These are phyloP conservation scores for Micropterix aruncella DNA, from an alignment of 2,888 invertebrate genomes.

Conservation along the genomic window DNA sequence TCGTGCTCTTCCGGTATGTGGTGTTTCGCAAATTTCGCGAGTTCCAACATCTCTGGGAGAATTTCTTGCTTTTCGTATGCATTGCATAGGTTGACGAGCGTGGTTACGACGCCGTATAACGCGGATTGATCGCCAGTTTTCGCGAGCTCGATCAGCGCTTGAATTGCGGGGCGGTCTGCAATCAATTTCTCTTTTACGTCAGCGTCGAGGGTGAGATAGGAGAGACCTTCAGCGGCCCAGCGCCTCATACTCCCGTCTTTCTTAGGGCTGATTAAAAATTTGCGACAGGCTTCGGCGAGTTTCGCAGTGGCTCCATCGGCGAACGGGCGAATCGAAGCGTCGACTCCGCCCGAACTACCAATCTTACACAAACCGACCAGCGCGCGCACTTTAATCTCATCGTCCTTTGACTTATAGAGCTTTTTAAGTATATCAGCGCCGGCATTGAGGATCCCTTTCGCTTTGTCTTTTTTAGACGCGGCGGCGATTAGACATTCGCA, in stretches of 20 bases:
- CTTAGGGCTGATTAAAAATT: conserved; percentile 75
- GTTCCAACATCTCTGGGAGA: conserved; percentile 90
- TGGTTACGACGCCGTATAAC: conserved; percentile 83
- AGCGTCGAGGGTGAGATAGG: conserved; percentile 92
- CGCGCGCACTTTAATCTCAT: conserved; percentile 78
- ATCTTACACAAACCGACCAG: conserved; percentile 91
- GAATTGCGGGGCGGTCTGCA: conserved; percentile 69
- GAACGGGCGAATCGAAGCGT: conserved; percentile 88
- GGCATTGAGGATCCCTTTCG: conserved; percentile 73
- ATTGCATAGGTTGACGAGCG: conserved; percentile 92
- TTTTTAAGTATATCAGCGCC: conserved; percentile 90
- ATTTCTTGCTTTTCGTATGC: conserved; percentile 96
- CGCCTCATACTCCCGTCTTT: conserved; percentile 82
- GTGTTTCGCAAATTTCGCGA: conserved; percentile 98
- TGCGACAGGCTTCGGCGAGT: conserved; percentile 85
- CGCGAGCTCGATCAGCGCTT: conserved; percentile 79
- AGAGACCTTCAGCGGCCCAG: conserved; percentile 95
- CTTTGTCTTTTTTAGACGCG: conserved; percentile 94
- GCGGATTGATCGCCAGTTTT: conserved; percentile 78
- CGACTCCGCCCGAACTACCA: conserved; percentile 88
- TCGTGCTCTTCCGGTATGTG: conserved; percentile 97
- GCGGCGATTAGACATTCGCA: conserved; percentile 96
- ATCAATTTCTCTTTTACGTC: conserved; percentile 96
- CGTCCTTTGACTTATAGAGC: conserved; percentile 80
- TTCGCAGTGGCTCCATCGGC: conserved; percentile 89